Conservation (phyloP, 2,797 vertebrate genomes). For the Smutsia gigantea region DNA sequence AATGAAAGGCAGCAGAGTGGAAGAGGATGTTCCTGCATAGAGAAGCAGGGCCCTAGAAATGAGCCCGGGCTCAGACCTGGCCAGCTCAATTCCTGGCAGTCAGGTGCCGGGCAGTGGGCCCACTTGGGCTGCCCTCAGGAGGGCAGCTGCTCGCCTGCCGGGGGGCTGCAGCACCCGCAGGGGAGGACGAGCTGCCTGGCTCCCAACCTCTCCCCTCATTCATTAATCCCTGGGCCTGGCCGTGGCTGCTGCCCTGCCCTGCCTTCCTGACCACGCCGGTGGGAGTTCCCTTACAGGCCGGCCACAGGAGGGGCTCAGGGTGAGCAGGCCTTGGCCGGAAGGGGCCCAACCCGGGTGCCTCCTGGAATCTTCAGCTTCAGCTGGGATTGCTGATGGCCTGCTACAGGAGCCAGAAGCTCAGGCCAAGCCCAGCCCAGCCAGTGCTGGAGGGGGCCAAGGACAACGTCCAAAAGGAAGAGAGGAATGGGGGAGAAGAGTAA, state of each 20-base stretch:
- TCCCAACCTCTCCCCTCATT: neutral
- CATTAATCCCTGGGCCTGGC: neutral
- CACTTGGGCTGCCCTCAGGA: neutral
- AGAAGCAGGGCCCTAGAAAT: neutral
- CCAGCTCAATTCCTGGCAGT: neutral
- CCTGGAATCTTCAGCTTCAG: neutral
- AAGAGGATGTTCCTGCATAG: neutral
- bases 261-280: constrained; percentile 24
- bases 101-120: neutral
- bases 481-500: too few species aligned
- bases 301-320: neutral
- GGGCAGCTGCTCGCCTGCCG: constrained; percentile 67
- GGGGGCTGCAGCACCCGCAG: neutral
- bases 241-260: neutral
- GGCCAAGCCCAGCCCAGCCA: neutral
- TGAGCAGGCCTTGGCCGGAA: neutral
- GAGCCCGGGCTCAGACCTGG: neutral
- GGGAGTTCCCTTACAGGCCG: constrained; percentile 63
- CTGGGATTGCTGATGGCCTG: neutral
- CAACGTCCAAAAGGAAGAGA: neutral
- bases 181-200: constrained; percentile 24
- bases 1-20: neutral
- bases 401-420: neutral
- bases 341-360: neutral
- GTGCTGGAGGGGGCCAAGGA: neutral